Base-by-base conservation (phyloP, 2,888 invertebrate species). In the Hypsopygia costalis region DNA sequence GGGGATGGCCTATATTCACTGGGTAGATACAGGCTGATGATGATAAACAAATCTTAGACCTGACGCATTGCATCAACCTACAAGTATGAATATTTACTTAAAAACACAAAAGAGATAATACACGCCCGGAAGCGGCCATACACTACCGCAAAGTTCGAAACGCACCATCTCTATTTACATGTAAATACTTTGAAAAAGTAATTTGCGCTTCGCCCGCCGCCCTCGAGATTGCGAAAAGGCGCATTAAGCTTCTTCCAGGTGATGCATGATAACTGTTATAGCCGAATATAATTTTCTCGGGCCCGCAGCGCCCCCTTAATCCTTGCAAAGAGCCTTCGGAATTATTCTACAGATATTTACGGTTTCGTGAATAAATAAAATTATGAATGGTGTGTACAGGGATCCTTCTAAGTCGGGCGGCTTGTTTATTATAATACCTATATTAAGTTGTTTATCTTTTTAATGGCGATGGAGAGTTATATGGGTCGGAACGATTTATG, bases 151-250 rank as follows among this genome's bases (percentile, higher is more conserved):
- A 72, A 78, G 65, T 74, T 68, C 66, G 58, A 58, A 67, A 67
- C 64, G 67, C 55, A 47, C 68, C 66, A 67, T 68, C 76, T 85
- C 87, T 88, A 88, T 88, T 88, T 87, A 82, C 86, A 86, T 87
- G 86, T 87, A 86, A 88, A 88, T 88, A 88, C 87, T 85, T 86
- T 81, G 87, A 85, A 86, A 88, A 88, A 88, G 87, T 88, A 88
- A 88, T 88, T 86, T 83, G 75, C 79, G 78, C 81, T 61, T 71
- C 65, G 58, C 74, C 71, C 76, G 64, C 80, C 81, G 77, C 85
- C 85, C 82, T 81, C 81, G 85, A 88, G 88, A 88, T 88, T 88
- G 87, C 86, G 82, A 85, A 78, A 81, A 83, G 76, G 78, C 79
- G 76, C 87, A 85, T 88, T 88, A 87, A 85, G 78, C 81, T 78